A percentile compares a stretch with the other conserved stretches of the same genome.
Evolutionary conservation across 2,797 vertebrate species (phyloP).

Genomic region (Sebastes paucispinis): DNA sequence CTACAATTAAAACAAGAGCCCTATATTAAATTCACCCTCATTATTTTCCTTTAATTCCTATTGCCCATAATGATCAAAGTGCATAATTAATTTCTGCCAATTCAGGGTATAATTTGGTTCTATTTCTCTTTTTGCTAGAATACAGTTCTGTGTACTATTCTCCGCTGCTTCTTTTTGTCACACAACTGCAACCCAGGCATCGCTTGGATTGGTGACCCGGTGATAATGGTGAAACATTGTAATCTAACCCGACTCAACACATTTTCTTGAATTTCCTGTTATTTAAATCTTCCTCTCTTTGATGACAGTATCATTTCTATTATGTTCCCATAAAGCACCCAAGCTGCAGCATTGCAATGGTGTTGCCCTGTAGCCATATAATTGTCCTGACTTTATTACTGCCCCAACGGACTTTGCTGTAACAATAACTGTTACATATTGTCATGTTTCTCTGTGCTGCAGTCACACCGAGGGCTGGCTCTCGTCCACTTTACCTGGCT

Average conservation of each 20-base stretch:
- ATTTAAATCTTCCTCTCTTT: conserved; percentile 35
- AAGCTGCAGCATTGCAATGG: conserved; percentile 45
- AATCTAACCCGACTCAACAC: conserved; percentile 3
- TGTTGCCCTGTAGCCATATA: conserved; percentile 43
- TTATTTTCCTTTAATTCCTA: conserved; percentile 70
- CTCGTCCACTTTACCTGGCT: conserved; percentile 28
- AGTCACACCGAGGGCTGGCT: conserved; percentile 12
- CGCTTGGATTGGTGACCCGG: not conserved
- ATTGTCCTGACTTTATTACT: conserved; percentile 56
- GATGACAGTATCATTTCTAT: conserved; percentile 29
- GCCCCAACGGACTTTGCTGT: conserved; percentile 29
- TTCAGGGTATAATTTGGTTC: conserved; percentile 63
- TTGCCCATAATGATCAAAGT: conserved; percentile 78
- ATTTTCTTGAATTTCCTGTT: conserved; percentile 8
- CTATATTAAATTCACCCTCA: conserved; percentile 41
- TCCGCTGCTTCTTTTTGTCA: not conserved
- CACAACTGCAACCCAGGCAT: not conserved
- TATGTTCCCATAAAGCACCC: conserved; percentile 24
- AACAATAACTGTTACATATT: conserved; percentile 48
- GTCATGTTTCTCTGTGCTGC: conserved; percentile 36
- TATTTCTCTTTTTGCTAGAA: conserved; percentile 23
- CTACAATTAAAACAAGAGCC: conserved; percentile 68
- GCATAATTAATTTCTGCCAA: conserved; percentile 81
- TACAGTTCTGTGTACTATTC: not conserved
- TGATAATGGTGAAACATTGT: not conserved